Conservation (phyloP, 1,140 invertebrate species). For the Mactra quadrangularis region DNA sequence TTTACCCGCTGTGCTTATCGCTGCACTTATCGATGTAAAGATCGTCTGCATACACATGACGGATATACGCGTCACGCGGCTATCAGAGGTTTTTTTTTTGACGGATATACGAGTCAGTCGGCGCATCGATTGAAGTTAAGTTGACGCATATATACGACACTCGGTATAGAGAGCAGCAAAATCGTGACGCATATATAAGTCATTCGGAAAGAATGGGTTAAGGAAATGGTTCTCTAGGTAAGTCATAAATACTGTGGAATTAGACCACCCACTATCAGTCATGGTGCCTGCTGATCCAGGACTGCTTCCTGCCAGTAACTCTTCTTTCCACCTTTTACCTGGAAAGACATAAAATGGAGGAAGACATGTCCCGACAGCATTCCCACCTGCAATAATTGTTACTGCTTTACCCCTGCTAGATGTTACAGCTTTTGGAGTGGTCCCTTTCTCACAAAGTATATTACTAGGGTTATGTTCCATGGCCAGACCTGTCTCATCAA, state of each 20-base stretch:
- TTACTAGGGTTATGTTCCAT: conserved; percentile 40
- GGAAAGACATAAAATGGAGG: conserved; percentile 49
- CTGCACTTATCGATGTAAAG: too few relatives aligned
- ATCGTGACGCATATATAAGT: too few relatives aligned
- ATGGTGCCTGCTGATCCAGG: conserved; percentile 17
- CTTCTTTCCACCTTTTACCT: conserved; percentile 24
- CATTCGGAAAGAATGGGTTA: too few relatives aligned
- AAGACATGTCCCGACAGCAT: background rate
- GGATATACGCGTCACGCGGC: too few relatives aligned
- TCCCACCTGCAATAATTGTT: conserved; percentile 13
- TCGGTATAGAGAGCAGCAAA: too few relatives aligned
- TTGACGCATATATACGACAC: too few relatives aligned
- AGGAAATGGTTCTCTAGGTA: conserved; percentile 29
- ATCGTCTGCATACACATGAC: too few relatives aligned
- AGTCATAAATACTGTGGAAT: conserved; percentile 5
- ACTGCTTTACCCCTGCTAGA: background rate
- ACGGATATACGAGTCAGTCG: too few relatives aligned
- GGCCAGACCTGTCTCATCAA: conserved; percentile 57
- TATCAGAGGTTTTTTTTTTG: too few relatives aligned
- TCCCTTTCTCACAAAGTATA: conserved; percentile 28
- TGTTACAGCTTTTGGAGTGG: conserved; percentile 12
- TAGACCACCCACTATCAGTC: conserved; percentile 30
- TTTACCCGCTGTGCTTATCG: too few relatives aligned
- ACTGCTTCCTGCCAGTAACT: background rate
- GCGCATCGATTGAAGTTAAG: too few relatives aligned